These are phyloP conservation scores for Macrotus californicus DNA, from an alignment of 2,113 vertebrate species.

Conservation along the genomic window DNA sequence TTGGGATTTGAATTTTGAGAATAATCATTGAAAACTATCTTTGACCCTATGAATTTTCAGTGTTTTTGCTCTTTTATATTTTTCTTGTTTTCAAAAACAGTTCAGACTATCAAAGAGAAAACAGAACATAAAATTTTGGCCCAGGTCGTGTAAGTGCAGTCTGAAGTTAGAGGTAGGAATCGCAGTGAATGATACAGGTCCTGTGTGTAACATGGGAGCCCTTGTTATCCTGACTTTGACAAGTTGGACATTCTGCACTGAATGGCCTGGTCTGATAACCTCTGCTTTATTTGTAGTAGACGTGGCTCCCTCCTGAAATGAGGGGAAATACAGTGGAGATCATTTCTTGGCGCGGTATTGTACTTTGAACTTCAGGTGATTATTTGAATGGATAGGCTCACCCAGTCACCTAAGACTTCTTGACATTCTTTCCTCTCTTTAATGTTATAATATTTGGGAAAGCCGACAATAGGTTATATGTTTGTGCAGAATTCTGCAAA, in stretches of 20 bases:
- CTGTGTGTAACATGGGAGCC: not conserved
- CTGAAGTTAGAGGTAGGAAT: not conserved
- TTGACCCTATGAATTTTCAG: not conserved
- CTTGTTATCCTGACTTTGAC: not conserved
- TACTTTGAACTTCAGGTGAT: not conserved
- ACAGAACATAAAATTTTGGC: not conserved
- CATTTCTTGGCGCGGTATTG: not conserved
- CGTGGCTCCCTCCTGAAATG: not conserved
- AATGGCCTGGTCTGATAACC: not conserved
- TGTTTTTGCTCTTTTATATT: not conserved
- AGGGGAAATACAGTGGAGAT: not conserved
- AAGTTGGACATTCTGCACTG: not conserved
- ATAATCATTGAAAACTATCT: not conserved
- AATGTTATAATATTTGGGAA: not conserved
- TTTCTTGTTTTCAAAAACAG: not conserved
- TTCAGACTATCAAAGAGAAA: not conserved
- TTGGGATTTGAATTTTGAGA: not conserved
- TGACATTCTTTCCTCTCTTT: not conserved
- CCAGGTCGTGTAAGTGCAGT: not conserved
- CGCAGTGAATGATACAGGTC: not conserved
- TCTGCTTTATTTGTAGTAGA: not conserved
- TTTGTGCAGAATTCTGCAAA: not conserved
- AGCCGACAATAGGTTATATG: not conserved
- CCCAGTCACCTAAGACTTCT: not conserved
- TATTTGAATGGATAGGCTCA: not conserved